Evolutionary conservation across 2,113 vertebrate genomes (phyloP).

Genomic region (Python bivittatus): DNA sequence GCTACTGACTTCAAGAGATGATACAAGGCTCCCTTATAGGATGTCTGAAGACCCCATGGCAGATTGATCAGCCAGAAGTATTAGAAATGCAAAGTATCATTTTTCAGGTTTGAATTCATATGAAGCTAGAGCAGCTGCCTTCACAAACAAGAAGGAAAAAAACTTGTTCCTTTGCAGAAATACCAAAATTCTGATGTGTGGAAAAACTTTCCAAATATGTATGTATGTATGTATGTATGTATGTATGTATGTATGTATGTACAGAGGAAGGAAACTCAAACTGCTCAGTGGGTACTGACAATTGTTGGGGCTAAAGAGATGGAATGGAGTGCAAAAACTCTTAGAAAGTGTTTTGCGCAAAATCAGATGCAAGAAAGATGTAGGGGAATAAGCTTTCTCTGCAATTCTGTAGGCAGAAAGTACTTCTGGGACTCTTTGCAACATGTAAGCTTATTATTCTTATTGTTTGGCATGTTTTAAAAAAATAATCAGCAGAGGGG

Average conservation of each 20-base stretch:
- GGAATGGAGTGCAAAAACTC: background rate
- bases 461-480: background rate
- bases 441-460: background rate
- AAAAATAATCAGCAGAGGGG: background rate
- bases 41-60: background rate
- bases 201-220: background rate
- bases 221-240: background rate
- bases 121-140: background rate
- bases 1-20: background rate
- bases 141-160: background rate
- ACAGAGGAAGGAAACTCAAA: background rate
- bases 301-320: background rate
- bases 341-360: background rate
- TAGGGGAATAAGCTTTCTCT: background rate
- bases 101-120: background rate
- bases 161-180: too few species aligned
- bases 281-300: too few species aligned
- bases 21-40: background rate
- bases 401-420: background rate
- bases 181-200: background rate
- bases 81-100: background rate
- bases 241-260: background rate
- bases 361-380: background rate
- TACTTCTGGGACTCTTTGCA: background rate
- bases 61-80: background rate